phyloP scores from a whole-genome alignment of 2,797 vertebrate species.

The Tinamus major region DNA sequence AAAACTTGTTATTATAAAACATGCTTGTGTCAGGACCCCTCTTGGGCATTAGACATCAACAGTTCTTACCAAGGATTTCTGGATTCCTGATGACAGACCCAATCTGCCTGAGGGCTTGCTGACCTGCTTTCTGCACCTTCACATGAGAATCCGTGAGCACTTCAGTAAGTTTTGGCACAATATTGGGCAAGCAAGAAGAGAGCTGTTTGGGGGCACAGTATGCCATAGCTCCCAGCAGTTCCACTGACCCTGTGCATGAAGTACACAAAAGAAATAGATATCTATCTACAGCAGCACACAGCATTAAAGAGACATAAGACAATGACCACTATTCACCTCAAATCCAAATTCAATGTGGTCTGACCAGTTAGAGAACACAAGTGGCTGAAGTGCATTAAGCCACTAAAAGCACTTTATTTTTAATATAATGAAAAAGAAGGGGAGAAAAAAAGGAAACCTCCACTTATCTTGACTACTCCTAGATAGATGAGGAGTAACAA shows the following conservation, averaged over 20 bases:
- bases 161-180: conserved; percentile 97
- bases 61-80: conserved; percentile 91
- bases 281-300: neutral
- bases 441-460: neutral
- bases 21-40: accelerated
- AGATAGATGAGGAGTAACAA: neutral
- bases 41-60: neutral
- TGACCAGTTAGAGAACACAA: neutral
- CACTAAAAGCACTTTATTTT: neutral
- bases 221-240: conserved; percentile 96
- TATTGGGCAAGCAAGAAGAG: conserved; percentile 96
- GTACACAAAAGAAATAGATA: neutral
- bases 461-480: neutral
- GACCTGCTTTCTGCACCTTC: conserved; percentile 98
- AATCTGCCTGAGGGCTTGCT: conserved; percentile 95
- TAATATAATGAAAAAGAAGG: neutral
- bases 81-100: conserved; percentile 98
- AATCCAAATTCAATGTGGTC: neutral
- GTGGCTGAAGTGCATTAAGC: neutral
- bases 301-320: neutral
- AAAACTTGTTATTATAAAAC: neutral
- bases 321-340: neutral
- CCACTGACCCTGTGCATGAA: conserved; percentile 89
- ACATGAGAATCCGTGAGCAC: conserved; percentile 98
- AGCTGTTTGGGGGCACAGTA: conserved; percentile 97